A percentile compares a stretch with the other conserved stretches of the same genome.
These are phyloP conservation scores for Sphaerodactylus townsendi DNA, from an alignment of 2,113 vertebrate species.

Conservation along the genomic window DNA sequence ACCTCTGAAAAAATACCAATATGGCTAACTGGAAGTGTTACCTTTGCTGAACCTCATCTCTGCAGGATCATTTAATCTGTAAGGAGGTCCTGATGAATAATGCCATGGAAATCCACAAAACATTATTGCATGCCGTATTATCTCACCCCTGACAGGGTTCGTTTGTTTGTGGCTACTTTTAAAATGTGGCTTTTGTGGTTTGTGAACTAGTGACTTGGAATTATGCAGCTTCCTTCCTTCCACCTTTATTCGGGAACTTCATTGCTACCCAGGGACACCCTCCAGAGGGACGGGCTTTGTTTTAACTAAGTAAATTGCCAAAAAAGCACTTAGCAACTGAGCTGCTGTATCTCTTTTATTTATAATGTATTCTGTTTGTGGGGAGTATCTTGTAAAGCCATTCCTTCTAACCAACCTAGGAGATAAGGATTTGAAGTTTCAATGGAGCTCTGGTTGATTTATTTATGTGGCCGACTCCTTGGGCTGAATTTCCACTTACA, in stretches of 20 bases:
- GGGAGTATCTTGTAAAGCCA: background rate
- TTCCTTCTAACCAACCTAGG: background rate
- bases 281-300: slow-evolving; percentile 34
- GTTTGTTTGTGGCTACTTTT: slow-evolving; percentile 2
- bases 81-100: background rate
- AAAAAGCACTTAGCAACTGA: slow-evolving; percentile 22
- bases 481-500: too few relatives aligned
- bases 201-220: slow-evolving; percentile 19
- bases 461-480: too few relatives aligned
- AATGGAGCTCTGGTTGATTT: background rate
- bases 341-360: background rate
- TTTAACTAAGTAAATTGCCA: slow-evolving; percentile 22
- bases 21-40: background rate
- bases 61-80: background rate
- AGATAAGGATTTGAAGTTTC: background rate
- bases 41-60: background rate
- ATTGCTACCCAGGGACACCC: slow-evolving; percentile 4
- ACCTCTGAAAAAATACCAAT: background rate
- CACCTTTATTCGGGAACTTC: slow-evolving; percentile 29
- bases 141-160: background rate
- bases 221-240: background rate
- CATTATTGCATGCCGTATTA: background rate
- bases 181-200: slow-evolving; percentile 1
- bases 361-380: background rate
- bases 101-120: background rate